Evolutionary conservation across 2,113 vertebrate genomes (phyloP).

Genomic region (Notechis scutatus): DNA sequence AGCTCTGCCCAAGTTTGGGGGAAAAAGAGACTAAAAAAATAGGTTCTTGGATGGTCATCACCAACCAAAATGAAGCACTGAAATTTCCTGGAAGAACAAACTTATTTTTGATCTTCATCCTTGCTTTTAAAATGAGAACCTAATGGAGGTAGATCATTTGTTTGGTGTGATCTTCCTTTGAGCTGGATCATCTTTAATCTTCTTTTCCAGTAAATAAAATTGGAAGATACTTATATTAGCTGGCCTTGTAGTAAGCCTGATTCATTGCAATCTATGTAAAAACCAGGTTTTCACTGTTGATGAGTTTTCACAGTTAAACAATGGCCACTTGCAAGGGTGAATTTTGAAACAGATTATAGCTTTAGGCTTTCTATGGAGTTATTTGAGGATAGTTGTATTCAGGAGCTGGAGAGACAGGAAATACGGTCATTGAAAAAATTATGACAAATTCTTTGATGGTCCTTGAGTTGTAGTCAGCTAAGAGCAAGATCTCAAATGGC

Average conservation of each 20-base stretch:
- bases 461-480: conserved; percentile 41
- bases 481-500: conserved; percentile 45
- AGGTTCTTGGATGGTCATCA: background rate
- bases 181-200: background rate
- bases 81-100: background rate
- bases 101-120: background rate
- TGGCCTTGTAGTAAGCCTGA: background rate
- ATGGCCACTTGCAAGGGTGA: background rate
- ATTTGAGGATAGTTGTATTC: conserved; percentile 6
- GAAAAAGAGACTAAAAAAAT: background rate
- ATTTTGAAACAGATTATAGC: conserved; percentile 39
- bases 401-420: conserved; percentile 22
- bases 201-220: background rate
- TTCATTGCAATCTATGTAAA: background rate
- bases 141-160: background rate
- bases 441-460: conserved; percentile 54
- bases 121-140: background rate
- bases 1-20: background rate
- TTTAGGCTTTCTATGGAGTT: conserved; percentile 39
- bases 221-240: background rate
- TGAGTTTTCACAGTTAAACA: conserved; percentile 29
- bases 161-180: background rate
- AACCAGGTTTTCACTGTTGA: background rate
- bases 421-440: conserved; percentile 61
- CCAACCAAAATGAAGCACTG: background rate